Evolutionary conservation across 2,888 invertebrate species (phyloP), one percentile per base, ranked within the genome.

Genomic region (Aethes cnicana): DNA sequence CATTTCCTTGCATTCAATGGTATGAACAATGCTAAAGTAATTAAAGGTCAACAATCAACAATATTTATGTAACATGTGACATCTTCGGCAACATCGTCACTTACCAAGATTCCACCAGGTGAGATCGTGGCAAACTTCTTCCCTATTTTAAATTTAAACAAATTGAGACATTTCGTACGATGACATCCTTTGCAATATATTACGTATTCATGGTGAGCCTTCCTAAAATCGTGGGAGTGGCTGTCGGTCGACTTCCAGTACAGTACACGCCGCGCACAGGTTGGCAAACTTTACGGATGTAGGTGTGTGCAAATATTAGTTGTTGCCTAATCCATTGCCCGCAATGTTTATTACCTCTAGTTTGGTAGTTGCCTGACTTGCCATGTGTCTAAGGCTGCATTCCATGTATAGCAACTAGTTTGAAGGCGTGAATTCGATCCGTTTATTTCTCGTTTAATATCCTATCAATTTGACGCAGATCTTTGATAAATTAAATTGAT

Each of bases 251-350:
- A 56, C 59, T 53, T 64, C 56, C 54, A 49, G 60, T 57, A 56
- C 57, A n/a, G 56, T 54, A 59, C 61, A 67, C 57, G 56, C 64
- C 70, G 68, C 67, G 67, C 66, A 72, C 84, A 80, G 74, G 80
- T 81, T 81, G 74, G 81, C 79, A n/a, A n/a, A n/a, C n/a, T n/a
- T n/a, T n/a, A n/a, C n/a, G 80, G 79, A 81, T 76, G 88, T 85
- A 81, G 86, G 86, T 80, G 87, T 84, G 63, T 73, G 83, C 87
- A 87, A 87, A 88, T 88, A 87, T 88, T 87, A 71, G 75, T 77
- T 72, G 79, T 84, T 79, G 75, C 81, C 77, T 74, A 85, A 84
- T 78, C 77, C 74, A 72, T 68, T 72, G 62, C 67, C 63, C 62
- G 71, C 61, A 67, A 62, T 75, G 74, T 83, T 82, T 77, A 74